Conservation (phyloP, 2,797 vertebrate species). For the Esox masquinongy region DNA sequence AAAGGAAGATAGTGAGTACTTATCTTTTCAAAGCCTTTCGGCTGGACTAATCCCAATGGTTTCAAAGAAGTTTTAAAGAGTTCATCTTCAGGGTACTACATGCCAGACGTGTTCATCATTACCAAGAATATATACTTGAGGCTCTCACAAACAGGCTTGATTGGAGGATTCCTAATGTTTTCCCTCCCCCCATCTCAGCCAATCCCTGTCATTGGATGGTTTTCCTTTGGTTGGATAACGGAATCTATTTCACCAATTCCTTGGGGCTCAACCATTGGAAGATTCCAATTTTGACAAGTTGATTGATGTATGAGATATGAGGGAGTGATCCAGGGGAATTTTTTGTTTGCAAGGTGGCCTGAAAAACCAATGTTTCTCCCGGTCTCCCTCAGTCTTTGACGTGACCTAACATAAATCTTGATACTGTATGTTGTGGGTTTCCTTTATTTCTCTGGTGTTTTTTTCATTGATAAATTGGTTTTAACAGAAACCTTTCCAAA, state of each 20-base stretch:
- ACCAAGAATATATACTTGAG: constrained; percentile 45
- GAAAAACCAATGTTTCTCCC: no score
- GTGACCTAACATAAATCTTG: constrained; percentile 51
- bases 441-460: not conserved
- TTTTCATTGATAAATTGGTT: not conserved
- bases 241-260: constrained; percentile 56
- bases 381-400: constrained; percentile 44
- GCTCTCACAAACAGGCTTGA: constrained; percentile 41
- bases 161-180: constrained; percentile 32
- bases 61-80: constrained; percentile 31
- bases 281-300: constrained; percentile 45
- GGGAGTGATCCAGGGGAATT: constrained; percentile 43
- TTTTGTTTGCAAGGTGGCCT: constrained; percentile 4
- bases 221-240: constrained; percentile 55
- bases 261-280: constrained; percentile 56
- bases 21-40: constrained; percentile 25
- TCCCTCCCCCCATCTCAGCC: constrained; percentile 28
- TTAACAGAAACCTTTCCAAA: not conserved
- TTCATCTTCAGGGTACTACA: constrained; percentile 35
- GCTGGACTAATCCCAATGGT: constrained; percentile 34
- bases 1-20: constrained; percentile 31
- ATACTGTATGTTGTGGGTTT: not conserved
- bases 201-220: constrained; percentile 42
- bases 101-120: constrained; percentile 55
- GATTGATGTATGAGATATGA: constrained; percentile 59